These are phyloP conservation scores for Vireo altiloquus DNA, from an alignment of 2,113 vertebrate genomes.

Conservation along the genomic window DNA sequence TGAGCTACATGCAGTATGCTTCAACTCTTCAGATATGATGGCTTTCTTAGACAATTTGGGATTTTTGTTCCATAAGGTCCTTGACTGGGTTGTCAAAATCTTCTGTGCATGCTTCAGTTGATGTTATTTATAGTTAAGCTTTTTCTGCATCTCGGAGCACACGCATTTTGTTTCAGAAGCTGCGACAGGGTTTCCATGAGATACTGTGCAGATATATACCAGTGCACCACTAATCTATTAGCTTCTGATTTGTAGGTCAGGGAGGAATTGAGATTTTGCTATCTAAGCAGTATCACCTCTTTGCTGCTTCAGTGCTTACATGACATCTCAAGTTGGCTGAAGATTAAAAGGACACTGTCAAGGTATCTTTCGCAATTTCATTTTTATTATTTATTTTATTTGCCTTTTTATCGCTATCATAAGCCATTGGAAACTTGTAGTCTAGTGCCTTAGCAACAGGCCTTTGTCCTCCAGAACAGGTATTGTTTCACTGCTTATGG, in stretches of 20 bases:
- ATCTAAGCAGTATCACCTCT: constrained; percentile 12
- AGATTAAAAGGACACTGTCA: constrained; percentile 28
- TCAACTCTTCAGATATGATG: not conserved
- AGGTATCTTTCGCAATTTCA: constrained; percentile 1
- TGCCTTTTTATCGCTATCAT: not conserved
- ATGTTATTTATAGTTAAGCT: not conserved
- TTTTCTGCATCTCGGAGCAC: not conserved
- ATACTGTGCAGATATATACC: not conserved
- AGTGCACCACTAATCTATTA: not conserved
- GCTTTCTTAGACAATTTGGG: not conserved
- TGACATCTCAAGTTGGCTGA: constrained; percentile 28
- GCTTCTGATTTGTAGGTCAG: constrained; percentile 40
- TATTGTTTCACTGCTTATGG: not conserved
- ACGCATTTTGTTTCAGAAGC: not conserved
- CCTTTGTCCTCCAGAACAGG: not conserved
- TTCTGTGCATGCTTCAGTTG: not conserved
- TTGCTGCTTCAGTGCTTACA: constrained; percentile 23
- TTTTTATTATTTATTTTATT: constrained; percentile 32
- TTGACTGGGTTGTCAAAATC: not conserved
- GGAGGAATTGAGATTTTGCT: constrained; percentile 46
- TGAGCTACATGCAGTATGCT: not conserved
- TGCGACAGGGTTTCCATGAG: not conserved
- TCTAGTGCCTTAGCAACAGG: not conserved
- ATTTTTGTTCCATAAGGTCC: not conserved
- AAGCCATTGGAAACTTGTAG: not conserved